Base-by-base conservation (phyloP, 2,888 invertebrate species). In the Clusia tigrina region DNA sequence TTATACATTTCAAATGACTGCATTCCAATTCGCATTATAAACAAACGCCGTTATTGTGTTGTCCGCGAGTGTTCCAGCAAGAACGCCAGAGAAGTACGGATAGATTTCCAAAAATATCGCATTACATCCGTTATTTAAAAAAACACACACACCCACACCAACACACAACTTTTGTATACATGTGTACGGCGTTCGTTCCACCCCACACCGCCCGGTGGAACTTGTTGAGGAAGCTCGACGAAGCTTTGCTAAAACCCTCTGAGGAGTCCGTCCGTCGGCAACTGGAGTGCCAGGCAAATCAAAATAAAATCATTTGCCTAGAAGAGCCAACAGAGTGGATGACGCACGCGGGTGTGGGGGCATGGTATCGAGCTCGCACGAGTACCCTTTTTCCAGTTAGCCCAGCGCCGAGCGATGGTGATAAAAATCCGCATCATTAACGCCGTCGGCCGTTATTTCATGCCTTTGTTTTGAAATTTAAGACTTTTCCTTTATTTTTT, bases 91-190 rank as follows among this genome's bases (percentile, higher is more conserved):
- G 42, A 42, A n/a, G n/a, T 15, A 42, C 9, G n/a, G n/a, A 12
- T 6, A n/a, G 42, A 42, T 15, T 42, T 42, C n/a, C n/a, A 17
- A 42, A 42, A 37, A 48, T 52, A 60, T 60, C 63, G 38, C 48
- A 60, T 59, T 55, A 55, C 60, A 60, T 52, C 56, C 63, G 56
- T 63, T 63, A 60, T 60, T 60, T 25, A 22, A 42, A 42, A 42
- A 42, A 42, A 6, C 6, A n/a, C n/a, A n/a, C n/a, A n/a, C n/a
- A n/a, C n/a, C n/a, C n/a, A n/a, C n/a, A n/a, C n/a, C n/a, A n/a
- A n/a, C n/a, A n/a, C n/a, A n/a, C n/a, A n/a, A n/a, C n/a, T n/a
- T n/a, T n/a, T n/a, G n/a, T n/a, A n/a, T n/a, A n/a, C n/a, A n/a
- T n/a, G n/a, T n/a, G n/a, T n/a, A n/a, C n/a, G n/a, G n/a, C n/a